Evolutionary conservation across 2,113 vertebrate genomes (phyloP).

Genomic region (Aphyosemion australe): DNA sequence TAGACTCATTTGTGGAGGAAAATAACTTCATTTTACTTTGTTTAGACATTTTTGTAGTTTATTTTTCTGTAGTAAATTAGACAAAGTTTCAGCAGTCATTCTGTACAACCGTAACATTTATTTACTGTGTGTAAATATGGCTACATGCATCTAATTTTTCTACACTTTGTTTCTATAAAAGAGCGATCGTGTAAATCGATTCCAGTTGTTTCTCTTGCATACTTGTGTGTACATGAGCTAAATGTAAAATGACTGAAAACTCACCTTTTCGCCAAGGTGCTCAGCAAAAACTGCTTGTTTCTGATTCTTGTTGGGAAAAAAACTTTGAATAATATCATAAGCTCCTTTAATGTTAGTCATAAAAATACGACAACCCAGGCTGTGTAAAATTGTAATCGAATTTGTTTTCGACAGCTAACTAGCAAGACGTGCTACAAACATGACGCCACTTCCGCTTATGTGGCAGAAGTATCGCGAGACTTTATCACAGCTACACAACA

Average conservation of each 20-base stretch:
- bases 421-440: conserved; percentile 11
- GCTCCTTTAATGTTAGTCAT: not conserved
- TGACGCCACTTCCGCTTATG: conserved; percentile 22
- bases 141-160: too few species aligned
- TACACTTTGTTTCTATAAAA: too few species aligned
- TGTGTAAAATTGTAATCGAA: not conserved
- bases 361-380: not conserved
- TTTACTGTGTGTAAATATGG: too few species aligned
- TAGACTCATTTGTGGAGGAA: not conserved
- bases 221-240: too few species aligned
- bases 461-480: not conserved
- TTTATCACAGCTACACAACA: not conserved
- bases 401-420: conserved; percentile 7
- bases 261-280: conserved; percentile 16
- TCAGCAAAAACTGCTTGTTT: not conserved
- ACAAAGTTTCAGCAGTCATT: too few species aligned
- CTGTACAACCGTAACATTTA: too few species aligned
- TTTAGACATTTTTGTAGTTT: not conserved
- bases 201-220: too few species aligned
- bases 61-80: too few species aligned
- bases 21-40: not conserved
- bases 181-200: too few species aligned
- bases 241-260: not conserved
- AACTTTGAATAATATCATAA: too few species aligned
- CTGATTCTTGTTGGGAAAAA: not conserved